Evolutionary conservation across 2,797 vertebrate genomes (phyloP).

Genomic region (Anomalospiza imberbis): DNA sequence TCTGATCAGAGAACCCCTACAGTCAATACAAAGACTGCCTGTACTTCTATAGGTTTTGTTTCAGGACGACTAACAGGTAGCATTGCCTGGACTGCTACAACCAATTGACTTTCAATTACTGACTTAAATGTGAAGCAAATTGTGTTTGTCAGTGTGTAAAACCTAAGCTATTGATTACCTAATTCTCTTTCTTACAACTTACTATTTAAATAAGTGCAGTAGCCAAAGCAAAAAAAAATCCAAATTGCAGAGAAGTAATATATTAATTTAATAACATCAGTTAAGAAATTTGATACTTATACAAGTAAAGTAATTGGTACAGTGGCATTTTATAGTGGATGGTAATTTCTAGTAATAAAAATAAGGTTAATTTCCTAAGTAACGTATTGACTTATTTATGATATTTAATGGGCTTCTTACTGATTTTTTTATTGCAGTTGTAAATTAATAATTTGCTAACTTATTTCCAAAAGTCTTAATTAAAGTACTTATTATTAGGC

Average conservation of each 20-base stretch:
- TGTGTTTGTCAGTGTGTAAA: conserved; percentile 27
- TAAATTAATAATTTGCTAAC: conserved; percentile 73
- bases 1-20: background rate
- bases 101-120: conserved; percentile 22
- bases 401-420: conserved; percentile 70
- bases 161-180: background rate
- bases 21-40: background rate
- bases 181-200: background rate
- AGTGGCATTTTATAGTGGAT: conserved; percentile 69
- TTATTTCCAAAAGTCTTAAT: conserved; percentile 71
- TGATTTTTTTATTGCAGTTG: conserved; percentile 70
- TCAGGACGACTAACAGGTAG: background rate
- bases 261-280: conserved; percentile 69
- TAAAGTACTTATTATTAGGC: conserved; percentile 50
- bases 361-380: conserved; percentile 69
- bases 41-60: background rate
- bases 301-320: conserved; percentile 68
- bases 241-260: conserved; percentile 62
- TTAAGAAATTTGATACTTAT: conserved; percentile 71
- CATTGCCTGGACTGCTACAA: background rate
- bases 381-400: conserved; percentile 79
- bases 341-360: conserved; percentile 75
- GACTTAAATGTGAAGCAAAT: conserved; percentile 10
- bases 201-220: background rate
- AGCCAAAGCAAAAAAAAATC: background rate